Evolutionary conservation across 2,888 invertebrate species (phyloP).

Genomic region (Melipona bicolor): DNA sequence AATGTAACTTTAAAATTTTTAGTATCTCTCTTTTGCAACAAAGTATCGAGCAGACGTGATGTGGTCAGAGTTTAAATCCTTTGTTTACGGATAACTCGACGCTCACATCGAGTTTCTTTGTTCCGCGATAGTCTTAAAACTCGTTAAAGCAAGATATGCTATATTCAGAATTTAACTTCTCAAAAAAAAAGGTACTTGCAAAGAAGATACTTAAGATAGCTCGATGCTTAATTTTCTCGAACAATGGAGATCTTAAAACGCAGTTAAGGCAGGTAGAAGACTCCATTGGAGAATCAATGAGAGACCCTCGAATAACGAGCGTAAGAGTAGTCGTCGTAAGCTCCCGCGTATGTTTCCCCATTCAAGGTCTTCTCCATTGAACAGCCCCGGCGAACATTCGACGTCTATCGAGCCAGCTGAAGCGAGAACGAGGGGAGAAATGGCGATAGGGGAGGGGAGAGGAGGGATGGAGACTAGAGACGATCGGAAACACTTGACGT

Average conservation of each 20-base stretch:
- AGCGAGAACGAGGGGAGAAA: neutral
- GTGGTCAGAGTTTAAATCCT: no score
- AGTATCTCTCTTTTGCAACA: no score
- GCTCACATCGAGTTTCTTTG: no score
- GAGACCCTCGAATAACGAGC: neutral
- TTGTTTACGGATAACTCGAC: no score
- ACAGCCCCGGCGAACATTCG: neutral
- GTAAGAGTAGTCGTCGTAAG: neutral
- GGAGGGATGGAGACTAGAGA: neutral
- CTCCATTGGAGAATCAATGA: neutral
- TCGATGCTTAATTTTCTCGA: neutral
- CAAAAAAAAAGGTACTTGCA: no score
- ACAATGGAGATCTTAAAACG: neutral
- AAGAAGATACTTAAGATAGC: no score
- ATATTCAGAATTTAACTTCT: no score
- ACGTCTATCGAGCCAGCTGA: neutral
- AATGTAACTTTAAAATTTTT: no score
- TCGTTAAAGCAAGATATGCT: no score
- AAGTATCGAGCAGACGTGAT: neutral
- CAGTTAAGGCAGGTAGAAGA: no score
- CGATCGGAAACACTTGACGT: slow-evolving; percentile 25
- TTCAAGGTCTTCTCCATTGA: slow-evolving; percentile 10
- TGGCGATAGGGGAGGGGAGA: neutral
- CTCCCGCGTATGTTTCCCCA: neutral
- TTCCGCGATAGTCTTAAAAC: no score